A percentile compares a stretch with the other conserved stretches of the same genome.
These are phyloP conservation scores for Hesperia comma DNA, from an alignment of 2,888 invertebrate genomes.

Conservation along the genomic window DNA sequence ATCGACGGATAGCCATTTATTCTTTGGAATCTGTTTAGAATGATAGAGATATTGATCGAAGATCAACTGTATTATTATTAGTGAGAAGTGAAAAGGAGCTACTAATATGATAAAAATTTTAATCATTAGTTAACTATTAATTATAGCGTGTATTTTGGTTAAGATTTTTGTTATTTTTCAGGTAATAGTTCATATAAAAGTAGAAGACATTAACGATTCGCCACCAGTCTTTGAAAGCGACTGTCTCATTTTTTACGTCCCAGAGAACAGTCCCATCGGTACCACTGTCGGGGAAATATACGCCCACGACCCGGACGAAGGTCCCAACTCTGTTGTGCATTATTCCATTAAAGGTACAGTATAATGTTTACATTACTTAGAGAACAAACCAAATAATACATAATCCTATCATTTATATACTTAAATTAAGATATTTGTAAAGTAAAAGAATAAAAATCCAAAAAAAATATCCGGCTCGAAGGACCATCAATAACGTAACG, in stretches of 20 bases:
- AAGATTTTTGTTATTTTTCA: slow-evolving; percentile 47
- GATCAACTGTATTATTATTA: too few relatives aligned
- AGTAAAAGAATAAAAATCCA: too few relatives aligned
- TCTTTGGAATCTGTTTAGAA: too few relatives aligned
- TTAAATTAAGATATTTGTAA: too few relatives aligned
- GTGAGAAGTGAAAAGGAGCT: too few relatives aligned
- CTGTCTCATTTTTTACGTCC: slow-evolving; percentile 93
- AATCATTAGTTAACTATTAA: too few relatives aligned
- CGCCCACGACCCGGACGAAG: slow-evolving; percentile 96
- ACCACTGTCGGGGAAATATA: slow-evolving; percentile 96
- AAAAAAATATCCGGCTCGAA: slow-evolving; percentile 6
- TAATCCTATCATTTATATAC: too few relatives aligned
- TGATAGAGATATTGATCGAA: too few relatives aligned
- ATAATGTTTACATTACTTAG: not conserved
- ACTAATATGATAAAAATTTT: too few relatives aligned
- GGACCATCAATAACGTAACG: slow-evolving; percentile 20
- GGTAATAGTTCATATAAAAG: slow-evolving; percentile 90
- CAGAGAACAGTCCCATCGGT: slow-evolving; percentile 98
- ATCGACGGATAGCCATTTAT: too few relatives aligned
- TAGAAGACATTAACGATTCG: slow-evolving; percentile 95
- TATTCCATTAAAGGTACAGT: slow-evolving; percentile 94
- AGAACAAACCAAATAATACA: too few relatives aligned
- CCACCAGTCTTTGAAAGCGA: slow-evolving; percentile 95
- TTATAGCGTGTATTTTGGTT: too few relatives aligned
- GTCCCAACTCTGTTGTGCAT: slow-evolving; percentile 94